These are phyloP conservation scores for Agriotes lineatus DNA, from an alignment of 2,888 invertebrate genomes.

Conservation along the genomic window DNA sequence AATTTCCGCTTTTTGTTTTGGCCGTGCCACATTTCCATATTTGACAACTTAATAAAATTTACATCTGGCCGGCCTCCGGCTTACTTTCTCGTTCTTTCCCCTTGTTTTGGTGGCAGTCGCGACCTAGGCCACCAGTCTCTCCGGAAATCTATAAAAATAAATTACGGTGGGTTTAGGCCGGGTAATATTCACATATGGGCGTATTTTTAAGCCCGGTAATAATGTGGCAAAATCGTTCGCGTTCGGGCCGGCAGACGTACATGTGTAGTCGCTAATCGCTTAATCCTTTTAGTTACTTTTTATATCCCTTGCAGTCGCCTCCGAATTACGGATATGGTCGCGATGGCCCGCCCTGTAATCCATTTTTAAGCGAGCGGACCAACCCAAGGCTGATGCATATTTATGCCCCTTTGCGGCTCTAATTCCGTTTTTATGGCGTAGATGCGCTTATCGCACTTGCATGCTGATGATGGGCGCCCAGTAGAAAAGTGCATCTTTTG, in stretches of 20 bases:
- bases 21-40: too few relatives aligned
- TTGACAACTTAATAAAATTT: too few relatives aligned
- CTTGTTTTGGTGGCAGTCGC: too few relatives aligned
- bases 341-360: conserved; percentile 55
- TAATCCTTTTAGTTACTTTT: conserved; percentile 54
- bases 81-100: too few relatives aligned
- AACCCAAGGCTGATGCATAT: conserved; percentile 54
- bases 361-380: conserved; percentile 56
- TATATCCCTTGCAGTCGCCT: conserved; percentile 54
- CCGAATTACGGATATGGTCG: conserved; percentile 54
- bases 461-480: too few relatives aligned
- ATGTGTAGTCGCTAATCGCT: conserved; percentile 56
- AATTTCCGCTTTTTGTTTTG: too few relatives aligned
- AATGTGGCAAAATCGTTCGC: conserved; percentile 28
- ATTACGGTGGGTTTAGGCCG: background rate
- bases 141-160: background rate
- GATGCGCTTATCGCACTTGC: conserved; percentile 41
- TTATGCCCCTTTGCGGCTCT: conserved; percentile 53
- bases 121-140: too few relatives aligned
- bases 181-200: background rate
- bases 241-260: conserved; percentile 44
- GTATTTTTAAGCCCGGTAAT: conserved; percentile 25
- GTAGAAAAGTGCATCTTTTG: too few relatives aligned
- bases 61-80: too few relatives aligned
- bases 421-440: conserved; percentile 49